Base-by-base conservation (phyloP, 2,888 invertebrate species). In the Heliconius aoede region DNA sequence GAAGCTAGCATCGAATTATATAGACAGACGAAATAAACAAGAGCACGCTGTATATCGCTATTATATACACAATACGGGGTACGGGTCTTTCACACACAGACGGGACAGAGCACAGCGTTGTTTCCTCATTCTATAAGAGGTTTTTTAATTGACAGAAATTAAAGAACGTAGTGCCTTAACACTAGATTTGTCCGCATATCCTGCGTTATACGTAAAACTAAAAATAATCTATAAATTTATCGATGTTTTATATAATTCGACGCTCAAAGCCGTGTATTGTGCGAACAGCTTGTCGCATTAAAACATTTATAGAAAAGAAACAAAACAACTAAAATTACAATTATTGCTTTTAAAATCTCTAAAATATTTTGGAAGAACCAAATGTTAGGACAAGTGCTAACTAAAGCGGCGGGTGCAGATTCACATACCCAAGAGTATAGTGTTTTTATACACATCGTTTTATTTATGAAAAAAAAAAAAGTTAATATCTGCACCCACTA, bases 281-380 rank as follows among this genome's bases (percentile, higher is more conserved):
- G 81, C 81, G 81, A 81, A 74, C 75, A 72, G 73, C 72, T 46
- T 73, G 71, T 77, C 75, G 65, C 55, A 60, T 58, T 76, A 61
- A 76, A 28, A 78, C 46, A 67, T 75, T 64, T 85, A 84, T 85
- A 88, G 87, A 88, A 86, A 89, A 89, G 88, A 86, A 86, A 55
- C 8, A 83, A 87, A 84, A 85, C 84, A 90, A 89, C 87, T 90
- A 87, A 79, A 85, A 86, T 87, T 78, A 86, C 84, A 87, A 87
- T 91, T 92, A 92, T 93, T 92, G 92, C 92, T 92, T 87, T 86
- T 80, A 86, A 90, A 65, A 40, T 65, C 40, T 88, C 88, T 88
- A 88, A 85, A 32, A 32, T 30, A 83, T 79, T 86, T 84, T 87
- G 91, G 91, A 91, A 91, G 89, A 91, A 86, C 90, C 81, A 82